Base-by-base conservation (phyloP, 2,888 invertebrate genomes). In the Polylopha cassiicola region DNA sequence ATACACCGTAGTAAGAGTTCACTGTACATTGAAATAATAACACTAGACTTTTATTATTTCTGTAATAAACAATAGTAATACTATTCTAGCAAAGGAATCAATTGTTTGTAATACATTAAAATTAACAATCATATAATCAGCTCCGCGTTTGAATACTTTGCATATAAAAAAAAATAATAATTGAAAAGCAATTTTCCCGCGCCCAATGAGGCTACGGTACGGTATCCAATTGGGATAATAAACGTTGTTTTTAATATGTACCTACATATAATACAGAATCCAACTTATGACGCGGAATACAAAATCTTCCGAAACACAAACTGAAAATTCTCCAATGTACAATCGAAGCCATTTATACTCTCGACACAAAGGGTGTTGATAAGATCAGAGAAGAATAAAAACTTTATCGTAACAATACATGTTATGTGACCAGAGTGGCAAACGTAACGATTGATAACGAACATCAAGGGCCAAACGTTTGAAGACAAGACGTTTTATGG, bases 361-460 rank as follows among this genome's bases (percentile, higher is more conserved):
- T 3, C 16, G 33, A 20, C 8, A 38, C 37, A 37, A 37, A 36
- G 22, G 27, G 39, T 16, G 30, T 30, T 37, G 39, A 42, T 43
- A 39, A 45, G 34, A 50, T 44, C 48, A 43, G 43, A 29, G 36
- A 37, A 44, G 45, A 49, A 46, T 48, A 48, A 52, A 51, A 51
- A 47, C 23, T 46, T 50, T 51, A 53, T 53, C 50, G 44, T 21
- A 27, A 34, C 41, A 29, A 45, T 44, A 48, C 46, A 44, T 37
- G 37, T 38, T n/a, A n/a, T n/a, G n/a, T 41, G 36, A 29, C 20
- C 21, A 29, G 13, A 20, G 24, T 30, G 50, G 45, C 46, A 51
- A 55, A 51, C 50, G 49, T 49, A 48, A 48, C 49, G 42, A 46
- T 50, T 50, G 56, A 61, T 58, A 60, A 55, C 30, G 24, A 29